Evolutionary conservation across 2,797 vertebrate species (phyloP).

Genomic region (Geotrypetes seraphini): DNA sequence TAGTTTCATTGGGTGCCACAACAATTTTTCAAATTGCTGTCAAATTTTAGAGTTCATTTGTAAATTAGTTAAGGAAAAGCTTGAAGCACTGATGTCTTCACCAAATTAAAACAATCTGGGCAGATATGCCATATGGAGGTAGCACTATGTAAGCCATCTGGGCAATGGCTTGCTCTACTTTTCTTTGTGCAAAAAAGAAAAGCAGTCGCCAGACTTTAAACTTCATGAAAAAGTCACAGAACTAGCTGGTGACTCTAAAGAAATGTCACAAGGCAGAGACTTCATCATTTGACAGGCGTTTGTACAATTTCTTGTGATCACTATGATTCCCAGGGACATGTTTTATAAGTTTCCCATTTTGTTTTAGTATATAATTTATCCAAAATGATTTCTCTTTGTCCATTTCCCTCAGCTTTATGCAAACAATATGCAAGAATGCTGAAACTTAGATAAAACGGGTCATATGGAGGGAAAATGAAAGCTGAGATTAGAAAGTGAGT

Average conservation of each 20-base stretch:
- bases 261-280: constrained; percentile 44
- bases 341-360: constrained; percentile 49
- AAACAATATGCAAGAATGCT: constrained; percentile 58
- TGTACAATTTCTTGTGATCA: constrained; percentile 55
- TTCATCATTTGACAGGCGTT: constrained; percentile 46
- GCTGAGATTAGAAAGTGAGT: constrained; percentile 35
- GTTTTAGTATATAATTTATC: constrained; percentile 53
- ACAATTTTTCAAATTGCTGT: constrained; percentile 40
- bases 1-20: constrained; percentile 47
- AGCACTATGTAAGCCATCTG: constrained; percentile 55
- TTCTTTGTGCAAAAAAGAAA: constrained; percentile 53
- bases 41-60: constrained; percentile 46
- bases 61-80: constrained; percentile 45
- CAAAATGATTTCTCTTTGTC: constrained; percentile 47
- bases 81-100: constrained; percentile 48
- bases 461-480: constrained; percentile 50
- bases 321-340: constrained; percentile 51
- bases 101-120: constrained; percentile 47
- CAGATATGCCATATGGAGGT: constrained; percentile 48
- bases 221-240: constrained; percentile 54
- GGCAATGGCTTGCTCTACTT: constrained; percentile 58
- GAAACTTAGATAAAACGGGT: constrained; percentile 57
- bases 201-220: constrained; percentile 60
- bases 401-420: constrained; percentile 60
- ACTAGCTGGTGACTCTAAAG: constrained; percentile 65